Base-by-base conservation (phyloP, 2,888 invertebrate species). In the Cepaea hortensis region DNA sequence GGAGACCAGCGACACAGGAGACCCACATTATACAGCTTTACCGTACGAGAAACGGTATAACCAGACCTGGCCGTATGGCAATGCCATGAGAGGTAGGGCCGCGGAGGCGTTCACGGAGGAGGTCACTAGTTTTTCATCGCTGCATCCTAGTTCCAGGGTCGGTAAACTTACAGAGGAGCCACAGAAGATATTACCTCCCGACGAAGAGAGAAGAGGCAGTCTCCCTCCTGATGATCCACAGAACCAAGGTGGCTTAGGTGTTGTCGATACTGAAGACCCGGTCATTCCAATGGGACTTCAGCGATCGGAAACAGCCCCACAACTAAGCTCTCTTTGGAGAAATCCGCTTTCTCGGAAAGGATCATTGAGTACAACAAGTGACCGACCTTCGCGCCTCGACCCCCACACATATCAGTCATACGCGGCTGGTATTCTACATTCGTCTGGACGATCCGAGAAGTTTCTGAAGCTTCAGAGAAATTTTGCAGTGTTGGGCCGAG, bases 381-480 rank as follows among this genome's bases (percentile, higher is more conserved):
- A 93, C 48, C 90, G 91, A 81, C 92, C 92, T 0, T 91, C 91
- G 3, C 87, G 93, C 23, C 88, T 93, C 4, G 93, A 93, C 86
- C 91, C 92, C 11, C 91, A 92, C 13, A 92, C 93, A 11, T 94
- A 94, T 85, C 93, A 93, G 89, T 93, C 92, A 13, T 94, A 93
- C 83, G 92, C 93, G 35, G 93, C 93, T n/a, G 94, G 94, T 1
- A 89, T 96, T 91, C 96, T 96, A 86, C 94, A 95, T 87, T 95
- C 96, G 3, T 96, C 96, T 90, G 95, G 95, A 84, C 96, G 96
- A 93, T 97, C 97, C 0, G 97, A 97, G 87, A 96, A 97, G 88
- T 98, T 98, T 94, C 96, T 96, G 82, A 97, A 98, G 91, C 95
- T 98, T 1, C 97, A 97, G 93, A 96, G 96, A 86, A 97, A 98